These are phyloP conservation scores for Pomatostomus ruficeps DNA, from an alignment of 2,113 vertebrate species.

Conservation along the genomic window DNA sequence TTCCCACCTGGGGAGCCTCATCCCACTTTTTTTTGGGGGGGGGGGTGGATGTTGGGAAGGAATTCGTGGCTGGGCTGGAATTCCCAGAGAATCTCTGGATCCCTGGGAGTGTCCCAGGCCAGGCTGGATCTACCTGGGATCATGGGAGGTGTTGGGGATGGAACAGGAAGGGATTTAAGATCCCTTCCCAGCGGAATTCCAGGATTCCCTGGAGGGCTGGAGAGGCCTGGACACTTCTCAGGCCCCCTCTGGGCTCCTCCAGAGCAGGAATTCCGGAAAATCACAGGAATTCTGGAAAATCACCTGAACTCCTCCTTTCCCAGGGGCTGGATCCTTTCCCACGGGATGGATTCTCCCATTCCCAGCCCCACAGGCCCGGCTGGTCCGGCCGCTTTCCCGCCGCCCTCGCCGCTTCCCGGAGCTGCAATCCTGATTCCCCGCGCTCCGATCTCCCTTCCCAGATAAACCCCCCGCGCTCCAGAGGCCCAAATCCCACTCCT, in stretches of 20 bases:
- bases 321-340: not conserved
- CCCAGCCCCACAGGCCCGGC: not conserved
- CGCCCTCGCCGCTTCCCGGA: not conserved
- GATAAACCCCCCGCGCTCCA: not conserved
- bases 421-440: not conserved
- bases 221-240: not conserved
- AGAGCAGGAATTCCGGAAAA: not conserved
- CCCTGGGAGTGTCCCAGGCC: not conserved
- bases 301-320: not conserved
- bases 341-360: not conserved
- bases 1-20: not conserved
- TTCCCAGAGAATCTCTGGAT: not conserved
- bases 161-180: not conserved
- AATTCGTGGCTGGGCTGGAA: not conserved
- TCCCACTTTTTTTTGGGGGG: not conserved
- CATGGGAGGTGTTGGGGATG: not conserved
- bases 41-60: not conserved
- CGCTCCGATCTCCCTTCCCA: not conserved
- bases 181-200: not conserved
- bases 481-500: not conserved
- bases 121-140: not conserved
- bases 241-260: not conserved
- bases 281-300: not conserved
- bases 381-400: not conserved
- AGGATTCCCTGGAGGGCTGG: not conserved